These are phyloP conservation scores for Cotesia chilonis DNA, from an alignment of 1,140 invertebrate species.

Conservation along the genomic window DNA sequence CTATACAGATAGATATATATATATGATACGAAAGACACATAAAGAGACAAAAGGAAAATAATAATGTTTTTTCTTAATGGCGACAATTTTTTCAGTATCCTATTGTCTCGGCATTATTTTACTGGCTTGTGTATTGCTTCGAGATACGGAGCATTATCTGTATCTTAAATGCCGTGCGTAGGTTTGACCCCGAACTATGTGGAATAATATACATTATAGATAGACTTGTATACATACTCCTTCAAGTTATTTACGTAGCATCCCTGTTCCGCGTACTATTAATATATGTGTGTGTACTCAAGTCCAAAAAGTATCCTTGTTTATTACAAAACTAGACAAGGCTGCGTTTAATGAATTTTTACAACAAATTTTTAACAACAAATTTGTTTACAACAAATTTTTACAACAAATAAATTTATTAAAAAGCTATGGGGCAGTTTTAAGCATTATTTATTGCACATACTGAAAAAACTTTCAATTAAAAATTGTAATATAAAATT, in stretches of 20 bases:
- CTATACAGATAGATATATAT: background rate
- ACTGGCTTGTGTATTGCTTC: background rate
- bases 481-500: no score
- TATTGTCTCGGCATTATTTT: background rate
- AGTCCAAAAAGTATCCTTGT: background rate
- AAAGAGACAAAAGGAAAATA: background rate
- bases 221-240: background rate
- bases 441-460: no score
- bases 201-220: no score
- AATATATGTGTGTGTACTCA: background rate
- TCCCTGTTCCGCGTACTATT: conserved; percentile 4
- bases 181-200: conserved; percentile 10
- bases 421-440: no score
- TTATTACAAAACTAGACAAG: background rate
- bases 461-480: no score
- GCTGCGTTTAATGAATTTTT: background rate
- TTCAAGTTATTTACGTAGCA: conserved; percentile 6
- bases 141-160: conserved; percentile 8
- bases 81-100: background rate
- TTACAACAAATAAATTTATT: background rate
- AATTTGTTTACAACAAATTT: no score
- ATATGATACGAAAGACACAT: background rate
- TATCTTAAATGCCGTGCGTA: conserved; percentile 17
- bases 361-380: no score
- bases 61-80: background rate